Base-by-base conservation (phyloP, 2,888 invertebrate genomes). In the Agrochola litura region DNA sequence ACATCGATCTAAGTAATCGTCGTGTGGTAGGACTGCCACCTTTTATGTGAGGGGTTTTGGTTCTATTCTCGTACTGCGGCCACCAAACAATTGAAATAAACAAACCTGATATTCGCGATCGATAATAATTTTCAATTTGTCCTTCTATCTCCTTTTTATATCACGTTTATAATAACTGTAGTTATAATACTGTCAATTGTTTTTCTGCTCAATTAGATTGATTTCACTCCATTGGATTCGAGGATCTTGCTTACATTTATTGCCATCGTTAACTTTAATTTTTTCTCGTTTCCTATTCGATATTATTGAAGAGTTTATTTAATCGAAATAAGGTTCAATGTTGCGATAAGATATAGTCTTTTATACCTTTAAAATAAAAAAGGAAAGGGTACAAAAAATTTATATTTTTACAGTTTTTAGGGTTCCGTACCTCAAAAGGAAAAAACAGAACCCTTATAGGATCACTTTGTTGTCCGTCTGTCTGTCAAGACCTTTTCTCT, bases 131-230 rank as follows among this genome's bases (percentile, higher is more conserved):
- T 12, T n/a, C 5, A n/a, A 6, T 56, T 56, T 58, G 25, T 30
- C 30, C 30, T 30, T 2, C 30, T 2, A 58, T 58, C 37, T 5
- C 6, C 14, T 43, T 37, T 58, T 60, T 12, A 5, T 25, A 10
- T 64, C 5, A 30, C 30, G 2, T 70, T 64, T 30, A 9, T 46
- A 25, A 43, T 25, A 22, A 16, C 10, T 16, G 16, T 41, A 16
- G 16, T n/a, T 9, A 43, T 65, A 16, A 10, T 6, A 43, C 16
- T 43, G 30, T n/a, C 6, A 72, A 73, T 56, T 56, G 16, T 30
- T 71, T 71, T 72, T 43, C 22, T 54, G 16, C 12, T 56, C 54
- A 56, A 56, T 46, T 73, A 43, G 10, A 70, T 19, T 73, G 5
- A 37, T 72, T 54, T 46, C 46, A 58, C 9, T 58, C 9, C 58